Percentiles rank a stretch among this genome's conserved stretches.
phyloP scores from a whole-genome alignment of 1,140 invertebrate genomes.

The Drosophila baimaii region DNA sequence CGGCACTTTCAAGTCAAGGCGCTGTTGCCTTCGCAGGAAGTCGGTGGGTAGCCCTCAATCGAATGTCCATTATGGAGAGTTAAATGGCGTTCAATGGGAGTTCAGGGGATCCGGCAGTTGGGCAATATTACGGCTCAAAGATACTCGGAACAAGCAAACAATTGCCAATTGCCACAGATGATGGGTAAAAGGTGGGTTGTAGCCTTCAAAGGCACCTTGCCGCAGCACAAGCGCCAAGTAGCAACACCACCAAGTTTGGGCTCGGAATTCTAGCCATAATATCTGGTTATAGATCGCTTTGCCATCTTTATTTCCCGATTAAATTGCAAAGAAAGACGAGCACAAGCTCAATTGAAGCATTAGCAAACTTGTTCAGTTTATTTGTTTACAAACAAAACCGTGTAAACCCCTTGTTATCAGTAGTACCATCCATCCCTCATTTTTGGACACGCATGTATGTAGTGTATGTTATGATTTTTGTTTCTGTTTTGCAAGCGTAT shows the following conservation, averaged over 20 bases:
- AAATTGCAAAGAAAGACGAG: no score
- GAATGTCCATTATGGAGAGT: constrained; percentile 17
- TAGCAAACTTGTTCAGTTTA: no score
- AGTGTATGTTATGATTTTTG: no score
- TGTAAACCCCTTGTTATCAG: no score
- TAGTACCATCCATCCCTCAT: no score
- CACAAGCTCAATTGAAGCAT: no score
- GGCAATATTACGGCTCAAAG: neutral
- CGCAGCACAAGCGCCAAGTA: constrained; percentile 5
- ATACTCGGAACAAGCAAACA: constrained; percentile 8
- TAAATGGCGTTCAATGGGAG: neutral
- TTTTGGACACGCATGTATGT: no score
- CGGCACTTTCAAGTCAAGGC: constrained; percentile 59
- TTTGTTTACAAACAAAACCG: no score
- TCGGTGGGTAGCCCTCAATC: constrained; percentile 59
- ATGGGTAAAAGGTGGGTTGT: neutral
- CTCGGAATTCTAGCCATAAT: neutral
- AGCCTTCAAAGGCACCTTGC: constrained; percentile 1
- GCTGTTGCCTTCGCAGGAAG: constrained; percentile 60
- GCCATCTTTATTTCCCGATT: no score
- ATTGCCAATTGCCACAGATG: constrained; percentile 5
- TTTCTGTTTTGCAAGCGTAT: no score
- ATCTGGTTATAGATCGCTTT: neutral
- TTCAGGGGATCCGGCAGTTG: neutral
- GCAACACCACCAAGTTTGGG: neutral